Evolutionary conservation across 2,888 invertebrate species (phyloP).

Genomic region (Adineta ricciae): DNA sequence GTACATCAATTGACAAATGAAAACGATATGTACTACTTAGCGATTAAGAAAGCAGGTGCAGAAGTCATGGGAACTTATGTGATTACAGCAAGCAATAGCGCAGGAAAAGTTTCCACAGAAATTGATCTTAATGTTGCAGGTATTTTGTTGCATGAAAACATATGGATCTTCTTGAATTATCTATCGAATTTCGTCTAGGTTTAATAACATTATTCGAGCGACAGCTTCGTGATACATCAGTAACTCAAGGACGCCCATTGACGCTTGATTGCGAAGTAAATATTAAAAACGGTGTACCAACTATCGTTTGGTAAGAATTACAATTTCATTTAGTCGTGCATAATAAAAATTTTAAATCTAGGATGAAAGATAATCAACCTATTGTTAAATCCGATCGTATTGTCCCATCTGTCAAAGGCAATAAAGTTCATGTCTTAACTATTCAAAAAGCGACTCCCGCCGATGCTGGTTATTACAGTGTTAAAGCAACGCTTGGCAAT

Average conservation of each 20-base stretch:
- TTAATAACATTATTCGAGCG: neutral
- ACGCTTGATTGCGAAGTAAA: constrained; percentile 10
- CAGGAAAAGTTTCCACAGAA: neutral
- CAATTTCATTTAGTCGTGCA: too few relatives aligned
- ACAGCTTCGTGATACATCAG: constrained; percentile 16
- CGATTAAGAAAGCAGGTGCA: neutral
- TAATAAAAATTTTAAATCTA: neutral
- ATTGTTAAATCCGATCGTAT: neutral
- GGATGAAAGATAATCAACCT: constrained; percentile 15
- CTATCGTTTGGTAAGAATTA: neutral
- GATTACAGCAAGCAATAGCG: neutral
- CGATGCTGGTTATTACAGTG: constrained; percentile 33
- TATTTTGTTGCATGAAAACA: neutral
- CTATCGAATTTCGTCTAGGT: neutral
- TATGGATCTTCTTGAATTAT: neutral
- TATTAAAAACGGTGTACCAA: constrained; percentile 11
- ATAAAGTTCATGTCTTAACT: constrained; percentile 23
- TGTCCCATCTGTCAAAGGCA: neutral
- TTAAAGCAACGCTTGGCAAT: neutral
- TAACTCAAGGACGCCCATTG: neutral
- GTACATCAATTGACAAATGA: neutral
- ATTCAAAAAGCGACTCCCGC: constrained; percentile 24
- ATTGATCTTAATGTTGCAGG: neutral
- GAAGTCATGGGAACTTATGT: neutral
- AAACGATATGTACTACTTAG: constrained; percentile 6